Percentiles rank a stretch among this genome's conserved stretches.
phyloP scores from a whole-genome alignment of 2,888 invertebrate species.

The Hirtodrosophila histrioides region DNA sequence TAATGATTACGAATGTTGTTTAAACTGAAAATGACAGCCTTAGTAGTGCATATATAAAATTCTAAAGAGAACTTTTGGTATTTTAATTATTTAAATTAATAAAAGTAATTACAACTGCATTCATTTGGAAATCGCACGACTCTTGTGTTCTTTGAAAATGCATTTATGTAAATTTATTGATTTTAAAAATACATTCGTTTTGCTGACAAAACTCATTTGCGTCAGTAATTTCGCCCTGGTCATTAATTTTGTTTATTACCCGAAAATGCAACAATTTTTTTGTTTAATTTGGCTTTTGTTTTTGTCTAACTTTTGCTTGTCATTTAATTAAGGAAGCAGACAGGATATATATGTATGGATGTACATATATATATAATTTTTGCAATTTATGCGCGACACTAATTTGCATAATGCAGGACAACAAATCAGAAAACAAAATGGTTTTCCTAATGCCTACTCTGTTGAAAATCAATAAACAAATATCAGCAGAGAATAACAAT shows the following conservation, averaged over 20 bases:
- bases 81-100: too few relatives aligned
- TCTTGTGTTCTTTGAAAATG: background rate
- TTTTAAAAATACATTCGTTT: conserved; percentile 16
- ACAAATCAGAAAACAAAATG: conserved; percentile 72
- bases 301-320: conserved; percentile 37
- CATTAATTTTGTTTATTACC: conserved; percentile 54
- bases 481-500: conserved; percentile 11
- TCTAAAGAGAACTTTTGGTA: too few relatives aligned
- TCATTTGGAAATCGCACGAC: background rate
- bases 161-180: conserved; percentile 38
- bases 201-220: conserved; percentile 38
- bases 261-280: conserved; percentile 9
- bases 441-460: conserved; percentile 53
- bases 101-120: background rate
- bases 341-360: conserved; percentile 23
- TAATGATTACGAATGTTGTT: too few relatives aligned
- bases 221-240: conserved; percentile 29
- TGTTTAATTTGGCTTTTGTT: conserved; percentile 24
- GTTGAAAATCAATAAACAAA: conserved; percentile 38
- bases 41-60: too few relatives aligned
- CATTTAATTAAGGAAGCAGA: conserved; percentile 69
- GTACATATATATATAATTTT: conserved; percentile 44
- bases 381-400: conserved; percentile 62
- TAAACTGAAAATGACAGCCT: too few relatives aligned
- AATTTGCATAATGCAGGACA: conserved; percentile 72